Conservation (phyloP, 2,113 vertebrate genomes). For the Hypocryptadius cinnamomeus region DNA sequence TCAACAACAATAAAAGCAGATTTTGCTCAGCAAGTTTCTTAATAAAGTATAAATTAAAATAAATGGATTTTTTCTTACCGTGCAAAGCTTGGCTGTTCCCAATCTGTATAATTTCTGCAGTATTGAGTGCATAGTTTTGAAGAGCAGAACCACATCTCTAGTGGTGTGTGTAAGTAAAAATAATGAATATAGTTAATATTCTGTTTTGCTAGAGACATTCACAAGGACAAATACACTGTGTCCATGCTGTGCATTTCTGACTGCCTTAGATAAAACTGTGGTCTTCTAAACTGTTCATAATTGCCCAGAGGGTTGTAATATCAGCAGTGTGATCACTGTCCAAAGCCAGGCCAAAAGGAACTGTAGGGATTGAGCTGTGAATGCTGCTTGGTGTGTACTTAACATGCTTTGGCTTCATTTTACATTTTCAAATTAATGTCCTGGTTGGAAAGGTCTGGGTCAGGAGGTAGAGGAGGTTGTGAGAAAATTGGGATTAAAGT, state of each 20-base stretch:
- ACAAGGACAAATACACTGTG: background rate
- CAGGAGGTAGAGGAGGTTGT: background rate
- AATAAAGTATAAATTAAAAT: slow-evolving; percentile 8
- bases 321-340: background rate
- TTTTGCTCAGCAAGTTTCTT: slow-evolving; percentile 3
- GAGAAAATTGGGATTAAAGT: background rate
- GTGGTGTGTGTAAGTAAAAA: background rate
- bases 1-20: background rate
- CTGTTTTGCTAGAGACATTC: background rate
- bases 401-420: background rate
- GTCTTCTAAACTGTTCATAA: background rate
- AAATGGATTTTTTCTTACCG: background rate
- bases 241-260: background rate
- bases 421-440: background rate
- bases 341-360: background rate
- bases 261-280: background rate
- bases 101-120: background rate
- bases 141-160: background rate
- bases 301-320: background rate
- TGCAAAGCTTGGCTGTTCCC: background rate
- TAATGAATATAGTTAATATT: background rate
- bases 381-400: background rate
- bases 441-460: background rate
- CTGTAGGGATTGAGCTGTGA: background rate
- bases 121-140: background rate